Evolutionary conservation across 2,113 vertebrate species (phyloP).

Genomic region (Plecotus auritus): DNA sequence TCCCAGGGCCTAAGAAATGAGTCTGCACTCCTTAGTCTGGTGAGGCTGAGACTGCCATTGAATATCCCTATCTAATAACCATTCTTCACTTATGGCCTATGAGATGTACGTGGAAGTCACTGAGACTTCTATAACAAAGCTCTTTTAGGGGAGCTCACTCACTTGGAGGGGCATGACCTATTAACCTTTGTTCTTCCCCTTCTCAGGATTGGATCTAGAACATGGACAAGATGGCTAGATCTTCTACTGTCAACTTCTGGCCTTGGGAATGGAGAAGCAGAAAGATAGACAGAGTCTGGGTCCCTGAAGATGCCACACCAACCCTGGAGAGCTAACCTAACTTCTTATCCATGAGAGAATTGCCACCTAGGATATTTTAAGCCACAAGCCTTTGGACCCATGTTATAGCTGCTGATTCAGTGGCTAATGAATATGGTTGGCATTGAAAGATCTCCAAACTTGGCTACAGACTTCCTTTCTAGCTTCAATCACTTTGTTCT

Average conservation of each 20-base stretch:
- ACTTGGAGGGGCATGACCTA: neutral
- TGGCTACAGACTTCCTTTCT: neutral
- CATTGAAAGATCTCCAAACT: neutral
- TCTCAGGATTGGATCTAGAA: neutral
- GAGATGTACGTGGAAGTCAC: neutral
- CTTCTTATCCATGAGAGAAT: neutral
- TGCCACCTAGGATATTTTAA: neutral
- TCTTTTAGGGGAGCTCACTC: neutral
- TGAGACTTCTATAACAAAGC: neutral
- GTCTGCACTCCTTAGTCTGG: neutral
- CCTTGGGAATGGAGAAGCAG: neutral
- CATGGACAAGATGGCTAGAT: neutral
- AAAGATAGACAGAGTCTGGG: neutral
- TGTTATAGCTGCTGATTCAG: neutral
- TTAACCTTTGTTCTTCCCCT: neutral
- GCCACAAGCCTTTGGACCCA: neutral
- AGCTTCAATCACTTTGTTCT: neutral
- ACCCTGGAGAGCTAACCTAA: neutral
- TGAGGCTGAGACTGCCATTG: neutral
- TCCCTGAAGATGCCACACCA: neutral
- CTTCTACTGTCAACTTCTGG: neutral
- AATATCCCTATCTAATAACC: neutral
- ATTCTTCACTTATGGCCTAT: neutral
- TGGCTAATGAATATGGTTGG: neutral
- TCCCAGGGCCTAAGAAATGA: neutral